Conservation (phyloP, 1,140 invertebrate genomes). For the Mercenaria mercenaria region DNA sequence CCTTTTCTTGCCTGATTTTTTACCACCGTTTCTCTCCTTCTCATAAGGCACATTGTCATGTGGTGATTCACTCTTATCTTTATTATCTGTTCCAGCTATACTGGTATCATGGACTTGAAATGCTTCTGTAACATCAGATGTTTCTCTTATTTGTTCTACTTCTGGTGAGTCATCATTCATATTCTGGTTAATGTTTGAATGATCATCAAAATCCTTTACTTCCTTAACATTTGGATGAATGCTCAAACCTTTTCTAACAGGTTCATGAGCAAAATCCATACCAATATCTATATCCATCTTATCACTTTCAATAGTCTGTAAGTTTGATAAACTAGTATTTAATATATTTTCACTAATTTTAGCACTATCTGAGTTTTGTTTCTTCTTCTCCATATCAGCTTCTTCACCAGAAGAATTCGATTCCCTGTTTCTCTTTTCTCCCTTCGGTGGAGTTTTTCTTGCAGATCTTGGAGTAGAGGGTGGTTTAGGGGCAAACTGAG, state of each 20-base stretch:
- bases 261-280: neutral
- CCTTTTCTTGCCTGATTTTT: conserved; percentile 38
- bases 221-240: conserved; percentile 58
- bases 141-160: neutral
- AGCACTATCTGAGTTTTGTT: conserved; percentile 64
- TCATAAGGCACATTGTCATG: neutral
- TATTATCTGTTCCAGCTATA: neutral
- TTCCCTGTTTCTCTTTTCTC: conserved; percentile 78
- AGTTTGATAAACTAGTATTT: conserved; percentile 56
- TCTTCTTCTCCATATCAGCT: conserved; percentile 71
- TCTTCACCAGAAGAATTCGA: conserved; percentile 75
- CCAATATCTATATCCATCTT: conserved; percentile 45
- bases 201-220: conserved; percentile 1
- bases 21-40: neutral
- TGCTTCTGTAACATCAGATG: neutral
- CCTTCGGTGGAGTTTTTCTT: conserved; percentile 69
- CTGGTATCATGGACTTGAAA: neutral
- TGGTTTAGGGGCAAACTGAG: conserved; percentile 80
- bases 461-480: conserved; percentile 77
- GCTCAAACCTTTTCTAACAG: conserved; percentile 40
- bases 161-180: conserved; percentile 49
- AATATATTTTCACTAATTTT: conserved; percentile 55
- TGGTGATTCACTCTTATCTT: too few relatives aligned
- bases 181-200: conserved; percentile 42
- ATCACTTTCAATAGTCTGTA: conserved; percentile 18